Percentiles rank a stretch among this genome's conserved stretches.
phyloP scores from a whole-genome alignment of 2,888 invertebrate species.

The Xanthia togata region DNA sequence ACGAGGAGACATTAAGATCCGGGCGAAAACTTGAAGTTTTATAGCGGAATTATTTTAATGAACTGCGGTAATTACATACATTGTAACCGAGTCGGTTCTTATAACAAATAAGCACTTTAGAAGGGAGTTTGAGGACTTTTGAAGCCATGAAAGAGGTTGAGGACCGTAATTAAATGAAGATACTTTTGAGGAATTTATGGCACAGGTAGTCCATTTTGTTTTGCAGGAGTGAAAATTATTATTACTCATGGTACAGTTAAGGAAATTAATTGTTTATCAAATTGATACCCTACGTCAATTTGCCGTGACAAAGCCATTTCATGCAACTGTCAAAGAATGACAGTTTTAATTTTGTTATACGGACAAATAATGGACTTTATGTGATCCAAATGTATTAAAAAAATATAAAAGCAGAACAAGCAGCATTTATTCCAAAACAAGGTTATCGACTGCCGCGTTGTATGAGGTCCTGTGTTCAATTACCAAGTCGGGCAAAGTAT shows the following conservation, averaged over 20 bases:
- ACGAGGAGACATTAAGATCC: conserved; percentile 70
- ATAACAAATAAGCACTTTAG: conserved; percentile 59
- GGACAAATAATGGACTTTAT: not conserved
- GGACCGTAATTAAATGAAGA: not conserved
- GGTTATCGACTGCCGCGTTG: not conserved
- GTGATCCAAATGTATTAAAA: not conserved
- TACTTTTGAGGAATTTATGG: conserved; percentile 28
- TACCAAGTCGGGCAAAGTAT: no score
- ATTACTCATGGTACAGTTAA: not conserved
- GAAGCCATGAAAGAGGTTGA: conserved; percentile 13
- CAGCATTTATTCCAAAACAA: not conserved
- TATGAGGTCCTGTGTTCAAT: no score
- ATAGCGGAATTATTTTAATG: conserved; percentile 77
- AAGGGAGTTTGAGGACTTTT: conserved; percentile 7
- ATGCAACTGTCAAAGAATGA: not conserved
- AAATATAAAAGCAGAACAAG: not conserved
- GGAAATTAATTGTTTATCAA: not conserved
- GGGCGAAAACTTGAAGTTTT: conserved; percentile 74
- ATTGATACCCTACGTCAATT: not conserved
- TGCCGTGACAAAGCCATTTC: not conserved
- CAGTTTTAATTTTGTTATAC: not conserved
- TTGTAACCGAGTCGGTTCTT: conserved; percentile 57
- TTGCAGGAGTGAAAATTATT: not conserved
- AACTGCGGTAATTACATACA: conserved; percentile 72
- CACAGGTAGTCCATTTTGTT: not conserved